These are phyloP conservation scores for Zaprionus davidi DNA, from an alignment of 1,140 invertebrate species.

Conservation along the genomic window DNA sequence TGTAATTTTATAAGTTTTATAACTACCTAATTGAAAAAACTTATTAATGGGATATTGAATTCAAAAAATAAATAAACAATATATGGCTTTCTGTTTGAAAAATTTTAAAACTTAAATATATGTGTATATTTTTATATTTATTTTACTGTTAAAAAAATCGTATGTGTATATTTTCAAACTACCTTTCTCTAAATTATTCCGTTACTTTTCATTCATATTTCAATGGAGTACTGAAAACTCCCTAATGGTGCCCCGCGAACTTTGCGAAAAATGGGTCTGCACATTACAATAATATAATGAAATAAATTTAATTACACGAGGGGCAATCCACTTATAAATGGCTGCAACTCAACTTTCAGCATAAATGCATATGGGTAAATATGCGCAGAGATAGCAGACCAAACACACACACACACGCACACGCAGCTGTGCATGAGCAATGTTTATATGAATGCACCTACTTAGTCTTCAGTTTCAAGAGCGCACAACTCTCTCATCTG, in stretches of 20 bases:
- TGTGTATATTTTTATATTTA: too few relatives aligned
- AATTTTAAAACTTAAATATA: too few relatives aligned
- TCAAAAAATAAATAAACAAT: too few relatives aligned
- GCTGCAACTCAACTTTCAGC: slow-evolving; percentile 24
- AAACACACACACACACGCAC: slow-evolving; percentile 11
- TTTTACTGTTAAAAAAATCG: too few relatives aligned
- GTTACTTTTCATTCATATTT: not conserved
- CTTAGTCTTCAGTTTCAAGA: slow-evolving; percentile 56
- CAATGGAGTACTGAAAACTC: not conserved
- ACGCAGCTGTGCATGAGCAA: slow-evolving; percentile 29
- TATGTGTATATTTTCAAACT: too few relatives aligned
- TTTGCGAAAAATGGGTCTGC: not conserved
- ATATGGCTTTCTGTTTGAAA: too few relatives aligned
- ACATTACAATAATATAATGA: slow-evolving; percentile 38
- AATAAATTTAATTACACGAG: slow-evolving; percentile 70
- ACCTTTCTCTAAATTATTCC: not conserved
- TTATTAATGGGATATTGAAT: too few relatives aligned
- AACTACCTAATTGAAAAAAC: too few relatives aligned
- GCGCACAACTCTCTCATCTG: slow-evolving; percentile 29
- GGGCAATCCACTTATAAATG: slow-evolving; percentile 58
- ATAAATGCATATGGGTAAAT: slow-evolving; percentile 13
- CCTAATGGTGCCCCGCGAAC: not conserved
- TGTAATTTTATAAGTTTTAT: too few relatives aligned
- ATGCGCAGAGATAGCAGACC: not conserved
- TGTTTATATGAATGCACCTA: slow-evolving; percentile 55